Base-by-base conservation (phyloP, 2,113 vertebrate species). In the Rynchops niger region DNA sequence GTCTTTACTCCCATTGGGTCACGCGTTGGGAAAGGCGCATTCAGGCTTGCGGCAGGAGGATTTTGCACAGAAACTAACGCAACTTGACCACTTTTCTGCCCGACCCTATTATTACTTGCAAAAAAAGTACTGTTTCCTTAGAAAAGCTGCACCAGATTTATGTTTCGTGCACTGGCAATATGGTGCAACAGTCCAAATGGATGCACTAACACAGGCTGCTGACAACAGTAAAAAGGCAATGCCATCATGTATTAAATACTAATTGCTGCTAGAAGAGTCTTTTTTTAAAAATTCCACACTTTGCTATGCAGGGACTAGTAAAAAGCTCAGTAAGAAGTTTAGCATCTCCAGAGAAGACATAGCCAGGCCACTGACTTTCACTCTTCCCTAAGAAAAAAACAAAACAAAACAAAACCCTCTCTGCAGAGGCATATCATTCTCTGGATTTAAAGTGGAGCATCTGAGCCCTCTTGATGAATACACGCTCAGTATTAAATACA, bases 1-100 rank as follows among this genome's bases (percentile, higher is more conserved):
- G 73, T n/a, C 70, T 92, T 72, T 74, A 26, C 95, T 95, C 43
- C 89, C 9, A 4, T 86, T 63, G 88, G 93, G 63, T 96, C 96
- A 71, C 11, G 3, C 5, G 2, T 65, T 80, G 90, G 87, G 74
- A 94, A 47, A 77, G 83, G 81, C 81, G 0, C 66, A 34, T 82
- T 49, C 52, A 79, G 77, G 59, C 92, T 88, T 3, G 7, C 12
- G 12, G 66, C 3, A 3, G 42, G 55, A 91, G 55, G 58, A 56
- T 80, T 67, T 52, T 53, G 62, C 21, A 9, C 38, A 42, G 55
- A 90, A 91, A 62, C 73, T 45, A 12, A 30, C 12, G 80, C 34
- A 12, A 66, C 50, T 40, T 45, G 40, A 27, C 52, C 18, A 3
- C 25, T 58, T 93, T 71, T 74, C 79, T 73, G 40, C 42, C 43